These are phyloP conservation scores for Dendroctonus valens DNA, from an alignment of 1,140 invertebrate species.

Conservation along the genomic window DNA sequence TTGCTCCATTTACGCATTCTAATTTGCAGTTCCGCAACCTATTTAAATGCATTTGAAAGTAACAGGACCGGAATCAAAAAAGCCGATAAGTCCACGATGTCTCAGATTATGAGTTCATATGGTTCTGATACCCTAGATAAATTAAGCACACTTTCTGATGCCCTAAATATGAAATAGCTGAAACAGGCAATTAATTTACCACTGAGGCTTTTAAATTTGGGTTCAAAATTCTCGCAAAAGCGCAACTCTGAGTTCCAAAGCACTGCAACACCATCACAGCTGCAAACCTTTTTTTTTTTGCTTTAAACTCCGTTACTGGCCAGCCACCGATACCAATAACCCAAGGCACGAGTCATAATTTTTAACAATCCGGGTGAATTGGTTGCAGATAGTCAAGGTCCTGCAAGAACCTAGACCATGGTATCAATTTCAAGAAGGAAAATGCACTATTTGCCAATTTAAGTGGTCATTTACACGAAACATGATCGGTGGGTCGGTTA, in stretches of 20 bases:
- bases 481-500: slow-evolving; percentile 15
- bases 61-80: slow-evolving; percentile 8
- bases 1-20: slow-evolving; percentile 11
- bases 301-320: no score
- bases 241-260: no score
- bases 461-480: slow-evolving; percentile 15
- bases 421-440: slow-evolving; percentile 12
- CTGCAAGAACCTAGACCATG: slow-evolving; percentile 19
- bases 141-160: no score
- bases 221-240: no score
- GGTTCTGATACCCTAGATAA: no score
- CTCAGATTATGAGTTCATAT: no score
- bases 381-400: slow-evolving; percentile 21
- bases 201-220: no score
- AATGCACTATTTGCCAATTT: slow-evolving; percentile 27
- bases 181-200: no score
- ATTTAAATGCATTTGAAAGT: slow-evolving; percentile 9
- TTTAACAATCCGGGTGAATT: not conserved
- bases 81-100: not conserved
- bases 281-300: no score
- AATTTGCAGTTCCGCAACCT: not conserved
- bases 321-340: no score
- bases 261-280: no score
- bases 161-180: no score
- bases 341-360: not conserved